A percentile compares a stretch with the other conserved stretches of the same genome.
Evolutionary conservation across 2,888 invertebrate genomes (phyloP).

Genomic region (Augiades crinisus): DNA sequence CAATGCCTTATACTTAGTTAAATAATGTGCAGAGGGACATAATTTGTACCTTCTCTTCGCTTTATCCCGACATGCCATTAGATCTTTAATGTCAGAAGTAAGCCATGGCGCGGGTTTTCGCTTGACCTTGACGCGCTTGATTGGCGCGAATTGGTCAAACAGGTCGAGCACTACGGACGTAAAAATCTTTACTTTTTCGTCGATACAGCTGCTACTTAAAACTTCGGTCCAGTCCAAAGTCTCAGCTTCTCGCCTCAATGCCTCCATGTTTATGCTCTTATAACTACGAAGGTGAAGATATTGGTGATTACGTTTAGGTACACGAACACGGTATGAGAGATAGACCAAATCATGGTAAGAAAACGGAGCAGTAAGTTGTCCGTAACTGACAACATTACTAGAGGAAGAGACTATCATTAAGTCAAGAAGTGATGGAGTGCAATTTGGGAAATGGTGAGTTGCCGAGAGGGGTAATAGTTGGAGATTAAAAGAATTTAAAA

Average conservation of each 20-base stretch:
- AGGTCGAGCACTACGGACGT: neutral
- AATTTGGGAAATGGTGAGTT: too few species aligned
- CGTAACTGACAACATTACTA: too few species aligned
- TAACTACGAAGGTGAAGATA: constrained; percentile 2
- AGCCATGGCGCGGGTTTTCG: neutral
- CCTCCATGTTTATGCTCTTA: too few species aligned
- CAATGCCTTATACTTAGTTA: too few species aligned
- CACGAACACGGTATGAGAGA: neutral
- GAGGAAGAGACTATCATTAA: too few species aligned
- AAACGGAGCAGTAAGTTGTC: neutral
- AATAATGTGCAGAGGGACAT: neutral
- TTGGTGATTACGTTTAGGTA: neutral
- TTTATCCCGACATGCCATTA: neutral
- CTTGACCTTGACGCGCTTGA: neutral
- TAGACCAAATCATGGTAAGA: too few species aligned
- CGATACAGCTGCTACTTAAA: neutral
- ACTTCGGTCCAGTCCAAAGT: neutral
- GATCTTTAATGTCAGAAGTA: neutral
- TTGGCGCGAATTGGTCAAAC: neutral
- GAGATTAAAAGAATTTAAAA: neutral
- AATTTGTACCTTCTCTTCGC: neutral
- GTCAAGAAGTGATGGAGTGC: too few species aligned
- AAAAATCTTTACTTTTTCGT: neutral
- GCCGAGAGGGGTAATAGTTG: neutral
- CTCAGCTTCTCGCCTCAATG: neutral